A percentile compares a stretch with the other conserved stretches of the same genome.
Conservation (phyloP, 2,797 vertebrate species). For the Dicrostonyx torquatus region DNA sequence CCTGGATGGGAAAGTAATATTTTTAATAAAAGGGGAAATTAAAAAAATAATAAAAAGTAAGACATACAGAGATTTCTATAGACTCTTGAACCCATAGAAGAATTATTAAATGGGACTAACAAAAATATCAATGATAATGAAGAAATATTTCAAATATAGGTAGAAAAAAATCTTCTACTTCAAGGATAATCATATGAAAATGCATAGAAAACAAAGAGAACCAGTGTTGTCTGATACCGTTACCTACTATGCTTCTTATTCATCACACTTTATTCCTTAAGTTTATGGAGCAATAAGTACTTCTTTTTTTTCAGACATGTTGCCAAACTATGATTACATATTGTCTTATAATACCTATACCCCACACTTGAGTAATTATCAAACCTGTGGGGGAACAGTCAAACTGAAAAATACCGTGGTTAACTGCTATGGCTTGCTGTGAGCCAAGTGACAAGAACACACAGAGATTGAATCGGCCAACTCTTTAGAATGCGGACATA, state of each 20-base stretch:
- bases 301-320: not conserved
- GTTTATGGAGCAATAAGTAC: not conserved
- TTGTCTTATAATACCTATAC: not conserved
- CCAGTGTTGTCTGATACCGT: not conserved
- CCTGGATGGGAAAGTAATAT: not conserved
- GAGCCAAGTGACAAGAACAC: not conserved
- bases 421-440: not conserved
- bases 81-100: not conserved
- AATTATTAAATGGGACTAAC: not conserved
- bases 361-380: not conserved
- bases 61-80: not conserved
- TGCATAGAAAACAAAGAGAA: not conserved
- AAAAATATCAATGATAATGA: not conserved
- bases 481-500: not conserved
- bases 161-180: not conserved
- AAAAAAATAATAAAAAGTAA: not conserved
- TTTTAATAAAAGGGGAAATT: not conserved
- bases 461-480: not conserved
- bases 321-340: not conserved
- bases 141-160: not conserved
- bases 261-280: not conserved
- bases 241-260: not conserved
- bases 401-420: not conserved
- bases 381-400: not conserved
- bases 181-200: not conserved